Conservation (phyloP, 1,140 invertebrate genomes). For the Drosophila willistoni region DNA sequence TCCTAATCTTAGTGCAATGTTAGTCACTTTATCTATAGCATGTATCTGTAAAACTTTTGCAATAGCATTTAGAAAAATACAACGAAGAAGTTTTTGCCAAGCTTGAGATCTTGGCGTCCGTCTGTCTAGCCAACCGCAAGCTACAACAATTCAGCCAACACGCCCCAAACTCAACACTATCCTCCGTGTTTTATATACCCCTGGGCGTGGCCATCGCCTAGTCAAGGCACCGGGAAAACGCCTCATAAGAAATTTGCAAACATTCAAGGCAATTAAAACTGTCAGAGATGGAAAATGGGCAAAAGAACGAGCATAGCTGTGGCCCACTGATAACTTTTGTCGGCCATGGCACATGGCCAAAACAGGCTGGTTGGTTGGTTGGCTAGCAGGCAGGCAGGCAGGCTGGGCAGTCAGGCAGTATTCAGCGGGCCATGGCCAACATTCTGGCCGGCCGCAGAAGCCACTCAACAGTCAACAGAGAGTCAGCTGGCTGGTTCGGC, state of each 20-base stretch:
- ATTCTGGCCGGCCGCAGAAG: conserved; percentile 72
- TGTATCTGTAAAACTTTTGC: conserved; percentile 77
- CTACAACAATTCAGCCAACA: conserved; percentile 59
- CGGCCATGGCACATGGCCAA: conserved; percentile 57
- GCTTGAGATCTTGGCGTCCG: conserved; percentile 70
- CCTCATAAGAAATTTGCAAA: conserved; percentile 76
- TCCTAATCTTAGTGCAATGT: conserved; percentile 25
- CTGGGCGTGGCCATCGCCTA: conserved; percentile 7
- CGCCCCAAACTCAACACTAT: background rate
- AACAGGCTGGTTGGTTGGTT: conserved; percentile 17
- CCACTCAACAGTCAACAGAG: conserved; percentile 77
- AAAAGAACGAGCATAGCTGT: conserved; percentile 25
- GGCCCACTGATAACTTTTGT: conserved; percentile 70
- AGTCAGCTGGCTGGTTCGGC: conserved; percentile 66
- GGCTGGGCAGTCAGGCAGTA: background rate
- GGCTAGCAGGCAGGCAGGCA: background rate
- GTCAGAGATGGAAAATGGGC: conserved; percentile 59
- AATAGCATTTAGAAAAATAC: conserved; percentile 70
- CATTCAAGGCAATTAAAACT: conserved; percentile 80
- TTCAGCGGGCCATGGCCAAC: conserved; percentile 66
- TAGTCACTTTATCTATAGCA: conserved; percentile 69
- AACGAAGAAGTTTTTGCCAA: conserved; percentile 55
- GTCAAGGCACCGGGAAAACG: conserved; percentile 4
- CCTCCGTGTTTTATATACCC: background rate
- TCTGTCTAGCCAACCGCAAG: conserved; percentile 70